phyloP scores from a whole-genome alignment of 2,797 vertebrate genomes.

The Macropus fuliginosus region DNA sequence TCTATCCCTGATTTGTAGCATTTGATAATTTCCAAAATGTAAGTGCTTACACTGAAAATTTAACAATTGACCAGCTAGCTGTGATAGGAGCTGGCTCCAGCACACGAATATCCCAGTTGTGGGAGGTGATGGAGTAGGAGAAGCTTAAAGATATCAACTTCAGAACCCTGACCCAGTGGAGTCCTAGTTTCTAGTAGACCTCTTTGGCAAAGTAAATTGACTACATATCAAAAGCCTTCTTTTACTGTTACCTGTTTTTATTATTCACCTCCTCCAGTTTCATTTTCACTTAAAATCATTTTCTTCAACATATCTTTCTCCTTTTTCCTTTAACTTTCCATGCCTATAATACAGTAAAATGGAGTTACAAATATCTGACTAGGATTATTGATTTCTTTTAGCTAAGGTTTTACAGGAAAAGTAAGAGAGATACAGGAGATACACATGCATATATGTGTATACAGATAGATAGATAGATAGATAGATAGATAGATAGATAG shows the following conservation, averaged over 20 bases:
- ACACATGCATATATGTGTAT: not conserved
- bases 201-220: conserved; percentile 2
- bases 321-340: not conserved
- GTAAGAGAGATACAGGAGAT: not conserved
- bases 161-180: not conserved
- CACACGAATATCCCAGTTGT: not conserved
- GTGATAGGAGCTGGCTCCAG: not conserved
- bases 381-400: not conserved
- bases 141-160: not conserved
- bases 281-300: not conserved
- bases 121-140: not conserved
- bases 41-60: not conserved
- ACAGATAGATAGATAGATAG: too few species aligned
- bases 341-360: not conserved
- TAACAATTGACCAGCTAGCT: not conserved
- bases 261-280: not conserved
- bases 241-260: not conserved
- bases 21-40: not conserved
- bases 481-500: too few species aligned
- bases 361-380: not conserved
- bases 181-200: not conserved
- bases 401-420: not conserved
- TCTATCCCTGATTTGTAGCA: not conserved
- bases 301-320: not conserved
- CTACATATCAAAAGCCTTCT: not conserved